Conservation (phyloP, 2,888 invertebrate species). For the Lingula anatina region DNA sequence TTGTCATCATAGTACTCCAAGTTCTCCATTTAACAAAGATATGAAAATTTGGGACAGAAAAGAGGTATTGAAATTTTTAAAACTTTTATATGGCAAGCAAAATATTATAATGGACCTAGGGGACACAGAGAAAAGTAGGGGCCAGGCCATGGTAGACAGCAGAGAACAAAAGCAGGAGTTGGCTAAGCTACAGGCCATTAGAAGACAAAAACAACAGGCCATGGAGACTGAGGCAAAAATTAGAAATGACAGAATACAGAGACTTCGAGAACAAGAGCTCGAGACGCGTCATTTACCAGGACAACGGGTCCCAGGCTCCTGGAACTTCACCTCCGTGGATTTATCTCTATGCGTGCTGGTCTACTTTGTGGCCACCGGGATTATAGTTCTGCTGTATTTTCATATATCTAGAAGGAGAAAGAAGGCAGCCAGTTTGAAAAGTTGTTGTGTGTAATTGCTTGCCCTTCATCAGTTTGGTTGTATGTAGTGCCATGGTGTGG, state of each 20-base stretch:
- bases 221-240: not conserved
- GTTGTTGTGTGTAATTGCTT: no score
- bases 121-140: not conserved
- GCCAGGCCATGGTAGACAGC: slow-evolving; percentile 25
- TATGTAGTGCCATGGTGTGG: no score
- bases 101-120: slow-evolving; percentile 10
- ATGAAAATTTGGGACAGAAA: slow-evolving; percentile 17
- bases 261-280: not conserved
- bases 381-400: slow-evolving; percentile 37
- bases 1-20: slow-evolving; percentile 20
- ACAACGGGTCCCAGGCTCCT: slow-evolving; percentile 2
- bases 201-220: slow-evolving; percentile 1
- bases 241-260: not conserved
- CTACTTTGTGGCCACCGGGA: slow-evolving; percentile 31
- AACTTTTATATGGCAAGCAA: slow-evolving; percentile 25
- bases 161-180: slow-evolving; percentile 31
- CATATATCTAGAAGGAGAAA: no score
- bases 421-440: no score
- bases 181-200: slow-evolving; percentile 18
- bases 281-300: not conserved
- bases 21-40: no score
- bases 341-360: slow-evolving; percentile 42
- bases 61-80: slow-evolving; percentile 25
- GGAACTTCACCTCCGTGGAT: slow-evolving; percentile 31
- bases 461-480: no score